A percentile compares a stretch with the other conserved stretches of the same genome.
These are phyloP conservation scores for Norana najaformis DNA, from an alignment of 2,888 invertebrate species.

Conservation along the genomic window DNA sequence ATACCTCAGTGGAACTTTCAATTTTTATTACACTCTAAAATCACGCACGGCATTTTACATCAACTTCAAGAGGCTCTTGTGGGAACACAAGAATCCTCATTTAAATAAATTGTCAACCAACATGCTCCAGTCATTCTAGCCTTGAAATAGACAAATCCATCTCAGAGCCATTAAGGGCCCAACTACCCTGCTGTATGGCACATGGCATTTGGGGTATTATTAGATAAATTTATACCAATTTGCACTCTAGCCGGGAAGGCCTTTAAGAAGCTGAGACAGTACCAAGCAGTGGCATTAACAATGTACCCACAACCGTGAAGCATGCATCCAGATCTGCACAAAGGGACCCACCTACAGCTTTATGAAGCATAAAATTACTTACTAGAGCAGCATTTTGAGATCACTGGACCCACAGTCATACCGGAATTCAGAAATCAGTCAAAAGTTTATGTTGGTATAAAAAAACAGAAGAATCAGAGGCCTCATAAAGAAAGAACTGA, in stretches of 20 bases:
- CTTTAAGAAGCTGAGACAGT: neutral
- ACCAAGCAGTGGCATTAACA: neutral
- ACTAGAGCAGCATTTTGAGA: neutral
- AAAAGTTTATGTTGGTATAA: neutral
- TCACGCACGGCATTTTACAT: neutral
- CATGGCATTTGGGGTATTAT: neutral
- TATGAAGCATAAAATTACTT: slow-evolving; percentile 4
- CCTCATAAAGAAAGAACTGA: neutral
- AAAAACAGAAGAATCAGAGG: neutral
- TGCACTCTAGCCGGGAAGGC: neutral
- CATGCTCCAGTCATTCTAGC: neutral
- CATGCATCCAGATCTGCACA: neutral
- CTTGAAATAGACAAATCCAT: neutral
- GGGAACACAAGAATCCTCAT: neutral
- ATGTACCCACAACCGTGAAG: neutral
- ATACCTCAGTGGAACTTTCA: neutral
- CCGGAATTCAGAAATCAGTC: neutral
- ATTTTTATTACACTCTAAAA: neutral
- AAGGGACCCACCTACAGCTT: neutral
- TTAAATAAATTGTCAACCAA: neutral
- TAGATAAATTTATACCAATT: neutral
- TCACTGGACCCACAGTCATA: neutral
- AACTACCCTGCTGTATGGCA: neutral
- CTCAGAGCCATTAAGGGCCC: neutral
- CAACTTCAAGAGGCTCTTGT: neutral